Base-by-base conservation (phyloP, 1,140 invertebrate genomes). In the Eueides isabella region DNA sequence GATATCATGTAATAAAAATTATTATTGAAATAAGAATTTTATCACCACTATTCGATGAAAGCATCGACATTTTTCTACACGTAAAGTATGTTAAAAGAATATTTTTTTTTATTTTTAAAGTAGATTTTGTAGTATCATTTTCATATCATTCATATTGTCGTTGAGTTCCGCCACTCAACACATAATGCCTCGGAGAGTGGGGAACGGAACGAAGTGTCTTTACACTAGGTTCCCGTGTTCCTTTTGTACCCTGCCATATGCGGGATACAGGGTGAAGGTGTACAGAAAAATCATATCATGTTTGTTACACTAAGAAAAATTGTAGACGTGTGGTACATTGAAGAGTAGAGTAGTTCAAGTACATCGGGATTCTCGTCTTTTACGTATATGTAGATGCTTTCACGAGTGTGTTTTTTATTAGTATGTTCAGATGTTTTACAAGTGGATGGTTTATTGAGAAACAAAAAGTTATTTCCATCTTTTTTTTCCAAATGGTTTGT, bases 341-440 rank as follows among this genome's bases (percentile, higher is more conserved):
- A 44, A 44, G n/a, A 44, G 41, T 44, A 44, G 41, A 44, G 48
- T 55, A 55, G 5, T 4, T 23, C 12, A 23, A 26, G 48, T 55
- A 55, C 4, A 23, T 14, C 19, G n/a, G 7, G 19, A 23, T 23
- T 23, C 11, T 26, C 2, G 48, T 23, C 6, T n/a, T 12, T 23
- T 12, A 55, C 12, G n/a, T 55, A 12, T 65, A 78, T 78, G 77
- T 77, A 76, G 75, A 83, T 83, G 81, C 81, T 83, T 81, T 76
- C 81, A 83, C 70, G 63, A 64, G 80, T 74, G 63, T 76, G 48
- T 48, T 65, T 70, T 66, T 38, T 38, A 38, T 38, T 71, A 75
- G 68, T 75, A 5, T 44, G 16, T 61, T 77, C 48, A 63, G 30
- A 38, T 67, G 63, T 73, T 65, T 77, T 73, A 55, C 11, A 55